These are phyloP conservation scores for Pseudopipra pipra DNA, from an alignment of 2,113 vertebrate species.

Conservation along the genomic window DNA sequence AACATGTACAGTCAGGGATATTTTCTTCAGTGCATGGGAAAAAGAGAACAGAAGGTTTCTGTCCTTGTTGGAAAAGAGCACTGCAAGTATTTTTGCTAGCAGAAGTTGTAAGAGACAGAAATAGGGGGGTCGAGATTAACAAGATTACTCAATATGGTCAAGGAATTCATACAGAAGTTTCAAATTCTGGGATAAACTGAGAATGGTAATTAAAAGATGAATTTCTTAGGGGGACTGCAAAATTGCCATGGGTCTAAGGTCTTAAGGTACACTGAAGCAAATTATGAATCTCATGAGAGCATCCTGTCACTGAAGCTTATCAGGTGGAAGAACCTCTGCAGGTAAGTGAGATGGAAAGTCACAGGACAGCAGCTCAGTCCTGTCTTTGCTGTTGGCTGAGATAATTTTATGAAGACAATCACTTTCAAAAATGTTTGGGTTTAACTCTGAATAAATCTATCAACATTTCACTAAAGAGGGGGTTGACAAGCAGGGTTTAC, in stretches of 20 bases:
- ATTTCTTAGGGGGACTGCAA: not conserved
- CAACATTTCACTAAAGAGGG: not conserved
- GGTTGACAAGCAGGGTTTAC: not conserved
- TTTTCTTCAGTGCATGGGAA: not conserved
- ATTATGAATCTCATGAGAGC: not conserved
- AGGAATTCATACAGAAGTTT: not conserved
- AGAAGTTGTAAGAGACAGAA: not conserved
- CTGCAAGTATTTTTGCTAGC: not conserved
- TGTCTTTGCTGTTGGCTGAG: not conserved
- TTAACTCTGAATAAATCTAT: not conserved
- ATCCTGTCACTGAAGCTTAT: not conserved
- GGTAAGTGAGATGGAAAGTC: not conserved
- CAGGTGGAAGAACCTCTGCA: not conserved
- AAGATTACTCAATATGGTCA: not conserved
- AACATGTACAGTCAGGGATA: not conserved
- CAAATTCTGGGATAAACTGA: not conserved
- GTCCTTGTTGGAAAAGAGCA: not conserved
- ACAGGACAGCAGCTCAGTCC: not conserved
- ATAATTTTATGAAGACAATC: not conserved
- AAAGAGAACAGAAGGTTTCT: not conserved
- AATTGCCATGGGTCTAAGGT: accelerated
- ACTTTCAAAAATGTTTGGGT: not conserved
- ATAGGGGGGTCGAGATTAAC: not conserved
- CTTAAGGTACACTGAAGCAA: not conserved
- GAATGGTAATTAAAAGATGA: not conserved